Base-by-base conservation (phyloP, 2,888 invertebrate genomes). In the Itoplectis maculator region DNA sequence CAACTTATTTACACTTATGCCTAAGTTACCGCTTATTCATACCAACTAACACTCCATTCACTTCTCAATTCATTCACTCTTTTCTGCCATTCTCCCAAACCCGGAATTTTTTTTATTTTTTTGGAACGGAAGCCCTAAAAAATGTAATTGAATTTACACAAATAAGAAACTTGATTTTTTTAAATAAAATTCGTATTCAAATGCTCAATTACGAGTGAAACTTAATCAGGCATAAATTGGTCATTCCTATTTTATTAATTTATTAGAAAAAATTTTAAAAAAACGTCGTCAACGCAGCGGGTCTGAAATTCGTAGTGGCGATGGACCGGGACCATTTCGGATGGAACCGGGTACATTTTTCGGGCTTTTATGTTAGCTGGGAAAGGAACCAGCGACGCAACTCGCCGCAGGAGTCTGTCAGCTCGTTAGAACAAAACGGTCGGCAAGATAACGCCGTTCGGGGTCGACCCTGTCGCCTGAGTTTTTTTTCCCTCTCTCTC, bases 401-500 rank as follows among this genome's bases (percentile, higher is more conserved):
- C 5, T 42, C 82, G 83, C 79, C 79, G 72, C 81, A 81, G 84
- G 85, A 87, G 82, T 76, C 77, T 86, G 85, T 84, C 77, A 82
- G 84, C 87, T 88, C 87, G 88, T 88, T 88, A 87, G 82, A 82
- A 86, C 87, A 87, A 87, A 89, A 87, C 86, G 87, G 85, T 84
- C 51, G 47, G 54, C 80, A 73, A 84, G 85, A 87, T 86, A 82
- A 85, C 29, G 66, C 18, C 40, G 15, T 15, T 59, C 81, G 29
- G 29, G 29, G 79, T 75, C 83, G 81, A 40, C 42, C 15, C 13
- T 70, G 56, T 70, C 23, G 6, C 29, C 9, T 18, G 18, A 6
- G 11, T 11, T 77, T 42, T 35, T 51, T 51, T 37, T 20, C 7
- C 15, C 56, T 9, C 37, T 65, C 20, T 20, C 7, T 13, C 56